These are phyloP conservation scores for Drosophila grimshawi DNA, from an alignment of 1,140 invertebrate genomes.

Conservation along the genomic window DNA sequence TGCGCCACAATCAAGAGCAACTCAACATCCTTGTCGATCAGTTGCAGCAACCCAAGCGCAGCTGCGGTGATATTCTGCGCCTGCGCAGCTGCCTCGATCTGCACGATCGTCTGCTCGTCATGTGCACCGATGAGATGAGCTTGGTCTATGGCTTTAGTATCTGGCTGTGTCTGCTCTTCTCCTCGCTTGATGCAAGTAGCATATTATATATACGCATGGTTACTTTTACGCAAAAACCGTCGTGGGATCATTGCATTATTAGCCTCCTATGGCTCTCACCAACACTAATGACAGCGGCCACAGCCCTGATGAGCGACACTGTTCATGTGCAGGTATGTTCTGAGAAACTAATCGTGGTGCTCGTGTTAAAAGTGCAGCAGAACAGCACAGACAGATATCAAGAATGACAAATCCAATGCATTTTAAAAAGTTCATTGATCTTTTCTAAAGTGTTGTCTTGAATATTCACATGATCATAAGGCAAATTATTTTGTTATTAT, in stretches of 20 bases:
- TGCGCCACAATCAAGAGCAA: conserved; percentile 47
- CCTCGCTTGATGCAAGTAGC: conserved; percentile 59
- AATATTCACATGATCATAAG: no score
- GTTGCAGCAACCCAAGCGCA: conserved; percentile 37
- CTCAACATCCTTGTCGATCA: conserved; percentile 31
- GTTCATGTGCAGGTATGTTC: conserved; percentile 62
- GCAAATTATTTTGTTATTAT: no score
- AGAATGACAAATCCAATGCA: background rate
- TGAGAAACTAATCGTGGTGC: background rate
- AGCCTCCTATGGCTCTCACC: conserved; percentile 59
- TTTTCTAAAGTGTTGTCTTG: no score
- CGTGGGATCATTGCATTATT: conserved; percentile 4
- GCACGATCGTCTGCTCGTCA: conserved; percentile 60
- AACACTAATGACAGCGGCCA: conserved; percentile 50
- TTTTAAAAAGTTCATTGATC: background rate
- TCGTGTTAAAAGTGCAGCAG: background rate
- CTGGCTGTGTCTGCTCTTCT: conserved; percentile 54
- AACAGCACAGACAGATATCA: no score
- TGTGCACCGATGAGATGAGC: conserved; percentile 67
- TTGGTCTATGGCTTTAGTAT: conserved; percentile 66
- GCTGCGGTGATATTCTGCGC: conserved; percentile 12
- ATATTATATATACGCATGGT: conserved; percentile 61
- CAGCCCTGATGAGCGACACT: conserved; percentile 54
- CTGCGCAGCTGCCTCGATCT: conserved; percentile 57
- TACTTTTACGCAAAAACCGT: background rate